Conservation (phyloP, 2,888 invertebrate genomes). For the Steinernema hermaphroditum region DNA sequence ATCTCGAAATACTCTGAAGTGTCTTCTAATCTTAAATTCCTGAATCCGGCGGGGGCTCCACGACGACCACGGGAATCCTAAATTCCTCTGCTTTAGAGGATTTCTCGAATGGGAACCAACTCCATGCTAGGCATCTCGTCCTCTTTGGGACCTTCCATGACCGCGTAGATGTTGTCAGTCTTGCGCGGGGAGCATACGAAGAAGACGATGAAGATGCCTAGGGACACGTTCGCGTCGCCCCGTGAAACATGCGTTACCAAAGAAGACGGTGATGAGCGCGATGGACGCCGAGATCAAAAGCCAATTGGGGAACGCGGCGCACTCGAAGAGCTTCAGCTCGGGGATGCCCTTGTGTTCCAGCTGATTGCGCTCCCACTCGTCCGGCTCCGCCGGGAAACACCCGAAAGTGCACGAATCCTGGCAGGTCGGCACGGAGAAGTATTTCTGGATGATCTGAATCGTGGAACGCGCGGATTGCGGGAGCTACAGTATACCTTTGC, state of each 20-base stretch:
- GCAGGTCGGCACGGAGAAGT: neutral
- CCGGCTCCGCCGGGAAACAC: neutral
- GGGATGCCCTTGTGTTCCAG: neutral
- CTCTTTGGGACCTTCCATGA: neutral
- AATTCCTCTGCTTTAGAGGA: neutral
- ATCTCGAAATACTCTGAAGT: no score
- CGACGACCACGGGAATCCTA: neutral
- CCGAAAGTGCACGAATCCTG: neutral
- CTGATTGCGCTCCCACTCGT: neutral
- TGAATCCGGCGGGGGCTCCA: conserved; percentile 12
- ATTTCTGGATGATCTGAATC: neutral
- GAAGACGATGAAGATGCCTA: conserved; percentile 14
- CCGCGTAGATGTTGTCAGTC: neutral
- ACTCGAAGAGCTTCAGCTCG: conserved; percentile 2
- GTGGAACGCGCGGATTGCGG: no score
- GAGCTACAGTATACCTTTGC: neutral
- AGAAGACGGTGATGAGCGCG: neutral
- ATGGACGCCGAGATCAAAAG: neutral
- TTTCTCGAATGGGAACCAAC: neutral
- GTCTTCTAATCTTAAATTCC: no score
- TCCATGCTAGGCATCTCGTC: neutral
- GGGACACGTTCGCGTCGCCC: no score
- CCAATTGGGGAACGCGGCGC: conserved; percentile 3
- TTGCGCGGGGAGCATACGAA: conserved; percentile 1
- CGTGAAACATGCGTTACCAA: neutral